phyloP scores from a whole-genome alignment of 2,888 invertebrate genomes.

The Ophion ellenae region DNA sequence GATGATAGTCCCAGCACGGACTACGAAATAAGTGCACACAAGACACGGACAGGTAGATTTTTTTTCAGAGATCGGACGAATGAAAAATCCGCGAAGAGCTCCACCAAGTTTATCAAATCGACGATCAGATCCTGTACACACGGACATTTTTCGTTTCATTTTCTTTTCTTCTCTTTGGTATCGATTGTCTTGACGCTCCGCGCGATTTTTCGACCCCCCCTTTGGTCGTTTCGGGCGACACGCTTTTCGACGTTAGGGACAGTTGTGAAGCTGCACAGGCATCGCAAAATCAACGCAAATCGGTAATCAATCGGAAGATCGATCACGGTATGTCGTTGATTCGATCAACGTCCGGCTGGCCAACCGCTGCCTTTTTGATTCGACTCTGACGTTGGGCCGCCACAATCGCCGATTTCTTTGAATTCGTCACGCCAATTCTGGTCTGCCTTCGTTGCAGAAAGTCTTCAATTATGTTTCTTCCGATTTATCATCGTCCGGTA shows the following conservation, averaged over 20 bases:
- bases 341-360: background rate
- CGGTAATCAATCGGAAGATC: background rate
- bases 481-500: constrained; percentile 13
- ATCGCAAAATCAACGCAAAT: constrained; percentile 23
- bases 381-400: background rate
- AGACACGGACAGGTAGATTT: constrained; percentile 79
- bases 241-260: constrained; percentile 15
- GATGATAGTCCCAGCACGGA: constrained; percentile 69
- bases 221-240: background rate
- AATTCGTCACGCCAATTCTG: constrained; percentile 14
- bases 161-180: constrained; percentile 26
- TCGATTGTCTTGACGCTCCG: constrained; percentile 66
- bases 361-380: background rate
- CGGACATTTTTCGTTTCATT: constrained; percentile 45
- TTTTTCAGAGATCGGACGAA: constrained; percentile 61
- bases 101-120: constrained; percentile 52
- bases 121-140: constrained; percentile 37
- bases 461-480: constrained; percentile 10
- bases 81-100: constrained; percentile 66
- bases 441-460: constrained; percentile 4
- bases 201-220: constrained; percentile 58
- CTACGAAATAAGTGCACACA: constrained; percentile 79
- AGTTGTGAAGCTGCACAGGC: background rate
- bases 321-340: background rate
- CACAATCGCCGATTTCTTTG: constrained; percentile 3